These are phyloP conservation scores for Phrynocephalus vlangalii DNA, from an alignment of 2,797 vertebrate genomes.

Conservation along the genomic window DNA sequence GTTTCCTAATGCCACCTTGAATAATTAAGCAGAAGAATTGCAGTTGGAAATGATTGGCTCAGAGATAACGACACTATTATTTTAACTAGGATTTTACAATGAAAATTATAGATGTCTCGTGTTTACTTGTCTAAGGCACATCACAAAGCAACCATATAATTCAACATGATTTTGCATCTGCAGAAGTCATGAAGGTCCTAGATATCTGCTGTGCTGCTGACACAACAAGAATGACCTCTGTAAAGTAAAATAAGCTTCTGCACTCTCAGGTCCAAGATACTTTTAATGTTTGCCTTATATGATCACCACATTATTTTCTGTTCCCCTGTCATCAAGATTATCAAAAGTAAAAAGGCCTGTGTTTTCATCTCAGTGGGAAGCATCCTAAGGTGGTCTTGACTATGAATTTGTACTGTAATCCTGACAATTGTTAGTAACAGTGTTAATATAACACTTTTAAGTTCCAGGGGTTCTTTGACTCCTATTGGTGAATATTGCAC, in stretches of 20 bases:
- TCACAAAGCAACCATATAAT: neutral
- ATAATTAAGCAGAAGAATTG: constrained; percentile 19
- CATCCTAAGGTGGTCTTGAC: neutral
- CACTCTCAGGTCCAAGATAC: neutral
- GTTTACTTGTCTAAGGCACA: neutral
- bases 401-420: neutral
- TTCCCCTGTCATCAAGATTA: neutral
- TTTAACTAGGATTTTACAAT: constrained; percentile 28
- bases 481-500: no score
- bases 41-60: constrained; percentile 14
- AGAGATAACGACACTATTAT: neutral
- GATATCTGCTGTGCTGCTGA: constrained; percentile 7
- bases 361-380: neutral
- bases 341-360: constrained; percentile 7
- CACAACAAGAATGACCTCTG: neutral
- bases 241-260: neutral
- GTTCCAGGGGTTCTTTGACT: neutral
- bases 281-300: constrained; percentile 3
- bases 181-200: neutral
- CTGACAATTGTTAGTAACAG: neutral
- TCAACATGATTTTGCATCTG: constrained; percentile 2
- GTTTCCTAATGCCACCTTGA: constrained; percentile 9
- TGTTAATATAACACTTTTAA: neutral
- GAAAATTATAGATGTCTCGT: constrained; percentile 24
- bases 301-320: constrained; percentile 8